Evolutionary conservation across 2,797 vertebrate species (phyloP).

Genomic region (Botia almorhae): DNA sequence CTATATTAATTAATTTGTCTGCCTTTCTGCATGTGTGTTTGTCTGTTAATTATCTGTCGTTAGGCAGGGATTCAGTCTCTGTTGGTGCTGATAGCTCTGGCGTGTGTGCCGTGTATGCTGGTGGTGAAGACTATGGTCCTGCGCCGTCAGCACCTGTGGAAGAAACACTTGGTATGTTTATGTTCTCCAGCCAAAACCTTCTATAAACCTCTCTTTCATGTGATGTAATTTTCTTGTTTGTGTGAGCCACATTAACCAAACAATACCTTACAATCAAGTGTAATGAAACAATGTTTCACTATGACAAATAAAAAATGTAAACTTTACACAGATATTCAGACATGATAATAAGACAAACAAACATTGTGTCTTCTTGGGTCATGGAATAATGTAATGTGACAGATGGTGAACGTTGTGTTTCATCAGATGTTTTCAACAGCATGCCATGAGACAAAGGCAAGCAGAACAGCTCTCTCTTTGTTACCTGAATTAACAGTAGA

Average conservation of each 20-base stretch:
- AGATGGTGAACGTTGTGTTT: constrained; percentile 62
- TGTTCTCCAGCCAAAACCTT: constrained; percentile 51
- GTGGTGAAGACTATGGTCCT: constrained; percentile 94
- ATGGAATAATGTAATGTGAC: constrained; percentile 50
- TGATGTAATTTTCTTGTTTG: constrained; percentile 63
- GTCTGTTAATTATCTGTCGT: constrained; percentile 66
- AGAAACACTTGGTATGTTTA: constrained; percentile 91
- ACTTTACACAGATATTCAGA: not conserved
- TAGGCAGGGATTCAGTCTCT: constrained; percentile 93
- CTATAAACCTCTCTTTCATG: constrained; percentile 51
- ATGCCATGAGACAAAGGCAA: constrained; percentile 68
- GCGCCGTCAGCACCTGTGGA: constrained; percentile 92
- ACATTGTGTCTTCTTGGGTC: not conserved
- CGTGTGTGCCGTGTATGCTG: constrained; percentile 98
- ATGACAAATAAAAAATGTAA: not conserved
- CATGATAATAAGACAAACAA: not conserved
- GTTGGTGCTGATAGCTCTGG: constrained; percentile 91
- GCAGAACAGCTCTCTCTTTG: constrained; percentile 24
- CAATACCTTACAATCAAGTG: not conserved
- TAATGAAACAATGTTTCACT: not conserved
- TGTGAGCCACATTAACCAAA: not conserved
- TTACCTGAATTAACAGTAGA: constrained; percentile 25
- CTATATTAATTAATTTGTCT: not conserved
- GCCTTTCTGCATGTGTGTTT: constrained; percentile 36
- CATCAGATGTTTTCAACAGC: constrained; percentile 71